Evolutionary conservation across 2,797 vertebrate species (phyloP).

Genomic region (Hylomyscus alleni): DNA sequence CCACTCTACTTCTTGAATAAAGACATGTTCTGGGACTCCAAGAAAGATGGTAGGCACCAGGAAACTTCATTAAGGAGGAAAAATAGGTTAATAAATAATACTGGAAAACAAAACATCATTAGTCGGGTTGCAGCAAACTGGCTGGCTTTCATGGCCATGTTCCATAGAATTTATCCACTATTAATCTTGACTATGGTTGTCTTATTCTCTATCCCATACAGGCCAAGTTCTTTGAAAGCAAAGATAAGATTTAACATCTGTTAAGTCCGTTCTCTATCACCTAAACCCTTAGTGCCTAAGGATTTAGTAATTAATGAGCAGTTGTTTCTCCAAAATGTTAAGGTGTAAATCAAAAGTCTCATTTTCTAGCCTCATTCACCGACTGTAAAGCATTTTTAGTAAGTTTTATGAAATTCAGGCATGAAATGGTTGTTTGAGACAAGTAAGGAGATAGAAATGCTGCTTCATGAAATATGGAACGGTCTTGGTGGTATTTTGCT

Average conservation of each 20-base stretch:
- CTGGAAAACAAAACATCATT: neutral
- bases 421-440: neutral
- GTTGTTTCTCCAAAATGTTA: conserved; percentile 1
- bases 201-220: neutral
- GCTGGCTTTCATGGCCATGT: neutral
- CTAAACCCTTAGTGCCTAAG: conserved; percentile 7
- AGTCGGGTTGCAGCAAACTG: neutral
- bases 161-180: neutral
- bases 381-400: neutral
- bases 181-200: neutral
- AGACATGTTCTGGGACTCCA: neutral
- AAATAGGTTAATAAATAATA: neutral
- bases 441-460: neutral
- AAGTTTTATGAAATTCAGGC: neutral
- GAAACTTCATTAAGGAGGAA: neutral
- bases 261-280: conserved; percentile 29
- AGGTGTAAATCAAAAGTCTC: neutral
- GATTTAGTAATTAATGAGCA: neutral
- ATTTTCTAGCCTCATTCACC: neutral
- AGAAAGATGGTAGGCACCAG: neutral
- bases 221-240: conserved; percentile 50
- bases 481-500: neutral
- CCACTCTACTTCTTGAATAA: neutral
- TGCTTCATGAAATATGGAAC: neutral
- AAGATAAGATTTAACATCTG: neutral